Evolutionary conservation across 2,888 invertebrate genomes (phyloP), one percentile per base, ranked within the genome.

Genomic region (Epirrhoe tristata): DNA sequence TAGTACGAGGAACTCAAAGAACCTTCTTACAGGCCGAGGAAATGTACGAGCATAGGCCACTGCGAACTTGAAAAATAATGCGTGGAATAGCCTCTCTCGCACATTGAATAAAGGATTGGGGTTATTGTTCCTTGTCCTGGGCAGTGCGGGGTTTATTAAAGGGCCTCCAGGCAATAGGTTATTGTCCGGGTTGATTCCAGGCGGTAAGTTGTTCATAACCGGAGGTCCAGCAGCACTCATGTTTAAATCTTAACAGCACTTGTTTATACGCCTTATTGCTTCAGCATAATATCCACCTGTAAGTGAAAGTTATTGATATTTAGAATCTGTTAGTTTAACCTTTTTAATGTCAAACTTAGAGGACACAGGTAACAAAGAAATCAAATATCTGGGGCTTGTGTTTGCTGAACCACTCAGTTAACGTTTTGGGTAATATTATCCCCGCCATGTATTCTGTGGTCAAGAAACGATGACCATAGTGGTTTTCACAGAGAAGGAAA

Each of bases 1-100:
- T 67, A 98, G 93, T 73, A 97, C 95, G 67, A 96, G 93, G 89
- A 97, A 97, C 89, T 98, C 98, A 81, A 98, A 95, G 78, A 97
- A 94, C 82, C 98, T 94, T 81, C 98, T 92, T 51, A 97, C 95
- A 70, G 96, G 96, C 86, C 96, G 95, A 34, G 98, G 98, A 91
- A 99, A 97, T 62, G 97, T 96, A 79, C 98, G 95, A 51, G 98
- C 98, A 91, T 99, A 99, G 17, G 97, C 96, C 79, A 99, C 91
- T 3, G 99, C 97, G 76, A 97, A 96, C 86, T 98, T 96, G 85
- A 98, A 97, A 90, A 99, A 99, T 76, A 99, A 94, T 12, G 98
- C 98, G 91, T 99, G 98, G 87, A 99, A 99, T 62, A 99, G 93
- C 75, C 98, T 95, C 86, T 99, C 98, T 78, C 99, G 94, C 66